phyloP scores from a whole-genome alignment of 2,888 invertebrate genomes.

The Tetropium fuscum region DNA sequence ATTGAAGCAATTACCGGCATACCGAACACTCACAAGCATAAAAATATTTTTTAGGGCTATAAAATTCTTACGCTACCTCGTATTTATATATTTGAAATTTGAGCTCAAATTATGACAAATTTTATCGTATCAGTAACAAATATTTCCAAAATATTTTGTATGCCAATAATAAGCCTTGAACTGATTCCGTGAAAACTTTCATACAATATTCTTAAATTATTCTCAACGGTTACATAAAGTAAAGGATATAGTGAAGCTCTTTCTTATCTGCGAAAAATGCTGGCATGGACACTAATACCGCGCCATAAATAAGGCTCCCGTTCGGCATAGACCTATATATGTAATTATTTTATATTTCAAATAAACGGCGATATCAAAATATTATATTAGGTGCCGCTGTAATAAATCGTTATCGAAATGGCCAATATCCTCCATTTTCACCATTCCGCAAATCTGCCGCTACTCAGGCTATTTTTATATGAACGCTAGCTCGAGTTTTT shows the following conservation, averaged over 20 bases:
- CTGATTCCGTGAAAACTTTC: slow-evolving; percentile 30
- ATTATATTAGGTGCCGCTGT: slow-evolving; percentile 52
- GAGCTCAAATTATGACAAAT: too few relatives aligned
- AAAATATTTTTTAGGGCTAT: too few relatives aligned
- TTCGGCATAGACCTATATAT: slow-evolving; percentile 14
- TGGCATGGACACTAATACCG: slow-evolving; percentile 35
- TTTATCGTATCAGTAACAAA: too few relatives aligned
- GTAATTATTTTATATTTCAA: slow-evolving; percentile 46
- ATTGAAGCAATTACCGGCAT: too few relatives aligned
- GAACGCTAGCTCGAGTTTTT: too few relatives aligned
- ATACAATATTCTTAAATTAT: slow-evolving; percentile 43
- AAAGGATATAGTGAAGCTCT: slow-evolving; percentile 30
- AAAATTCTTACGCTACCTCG: too few relatives aligned
- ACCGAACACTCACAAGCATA: too few relatives aligned
- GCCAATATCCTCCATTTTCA: slow-evolving; percentile 43
- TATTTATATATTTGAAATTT: too few relatives aligned
- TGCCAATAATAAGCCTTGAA: too few relatives aligned
- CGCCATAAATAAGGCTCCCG: slow-evolving; percentile 34
- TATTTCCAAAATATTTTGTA: too few relatives aligned
- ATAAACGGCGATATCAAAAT: slow-evolving; percentile 50
- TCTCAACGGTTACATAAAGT: slow-evolving; percentile 42
- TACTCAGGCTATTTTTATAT: slow-evolving; percentile 12
- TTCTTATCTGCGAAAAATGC: slow-evolving; percentile 42
- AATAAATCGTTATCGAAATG: slow-evolving; percentile 54
- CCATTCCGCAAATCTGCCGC: slow-evolving; percentile 49